Evolutionary conservation across 2,113 vertebrate genomes (phyloP), one percentile per base, ranked within the genome.

Genomic region (Triplophysa tibetana): DNA sequence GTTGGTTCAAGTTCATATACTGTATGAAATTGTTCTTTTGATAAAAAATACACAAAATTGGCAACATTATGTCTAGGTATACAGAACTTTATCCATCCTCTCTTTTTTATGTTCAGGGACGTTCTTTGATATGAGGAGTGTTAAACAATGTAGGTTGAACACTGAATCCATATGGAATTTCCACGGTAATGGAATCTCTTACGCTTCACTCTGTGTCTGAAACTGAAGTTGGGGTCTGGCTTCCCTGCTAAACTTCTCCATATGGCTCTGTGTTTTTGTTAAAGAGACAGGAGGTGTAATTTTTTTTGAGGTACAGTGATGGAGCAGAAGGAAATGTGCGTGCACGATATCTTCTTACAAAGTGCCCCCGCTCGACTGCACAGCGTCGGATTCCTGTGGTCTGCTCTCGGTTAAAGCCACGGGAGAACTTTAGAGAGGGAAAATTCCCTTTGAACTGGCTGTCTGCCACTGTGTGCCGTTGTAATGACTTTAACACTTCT

Each of bases 381-480:
- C 83, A 33, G 82, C 58, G 9, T 85, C 85, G 83, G 89, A 93
- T 93, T 93, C 91, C 91, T 93, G 92, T 3, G 92, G 91, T 89
- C 84, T 83, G 29, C 88, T 88, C 88, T 81, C 50, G 62, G 87
- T 85, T 79, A 84, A 87, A 87, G 87, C 88, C 87, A 82, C 88
- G 84, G 85, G 88, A 92, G 89, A 86, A 88, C 86, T 91, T 83
- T 70, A 79, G 73, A 88, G 86, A 88, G 84, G 92, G 85, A 90
- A 89, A 90, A 89, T 87, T 90, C 84, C 78, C 89, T 89, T 91
- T 90, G 86, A 90, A 86, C 88, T 92, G 91, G 89, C 90, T 11
- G 86, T 26, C 78, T 87, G 89, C 91, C 89, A 88, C 89, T 81
- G 87, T 87, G 87, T 87, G 85, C 29, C 45, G 77, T 85, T 84